Base-by-base conservation (phyloP, 1,140 invertebrate species). In the Ostrea edulis region DNA sequence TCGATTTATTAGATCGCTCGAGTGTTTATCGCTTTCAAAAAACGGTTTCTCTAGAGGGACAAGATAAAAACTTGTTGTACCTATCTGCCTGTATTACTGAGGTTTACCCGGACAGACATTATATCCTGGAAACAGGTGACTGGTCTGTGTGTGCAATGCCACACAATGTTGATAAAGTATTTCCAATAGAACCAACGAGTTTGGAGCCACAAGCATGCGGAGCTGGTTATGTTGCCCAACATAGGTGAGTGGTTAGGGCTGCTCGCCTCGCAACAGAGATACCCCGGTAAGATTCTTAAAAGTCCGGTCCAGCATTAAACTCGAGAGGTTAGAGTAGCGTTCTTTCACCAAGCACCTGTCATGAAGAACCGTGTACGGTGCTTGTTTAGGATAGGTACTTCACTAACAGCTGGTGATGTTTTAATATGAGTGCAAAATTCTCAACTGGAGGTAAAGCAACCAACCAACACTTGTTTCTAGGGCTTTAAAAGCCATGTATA, bases 191-290 rank as follows among this genome's bases (percentile, higher is more conserved):
- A 81, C 68, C 25, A 22, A 77, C 84, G 8, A 82, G 81, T 14
- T 29, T 81, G 25, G 84, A 85, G 8, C 84, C 87, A 7, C 22
- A 20, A 8, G 54, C 54, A 51, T 88, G 87, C 14, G 51, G 44
- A 44, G 62, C 68, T 11, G 84, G 87, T 44, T 88, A 88, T 35
- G 55, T 88, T 58, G 83, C 87, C 44, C 65, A 88, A 14, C 84
- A 85, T 35, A 77, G 84, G 87, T 88, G 62, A 77, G 25, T 29
- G 17, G n/a, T 8, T 3, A n/a, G 55, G 55, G 4, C 7, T 12
- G 7, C 3, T 4, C 4, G 14, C n/a, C 2, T 20, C 5, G 55
- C 1, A 58, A 58, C 12, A 12, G 14, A 12, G 14, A 20, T 12
- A 12, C 55, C 14, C 0, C 20, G 55, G 17, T 12, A 55, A 55